Evolutionary conservation across 2,888 invertebrate genomes (phyloP).

Genomic region (Agrochola circellaris): DNA sequence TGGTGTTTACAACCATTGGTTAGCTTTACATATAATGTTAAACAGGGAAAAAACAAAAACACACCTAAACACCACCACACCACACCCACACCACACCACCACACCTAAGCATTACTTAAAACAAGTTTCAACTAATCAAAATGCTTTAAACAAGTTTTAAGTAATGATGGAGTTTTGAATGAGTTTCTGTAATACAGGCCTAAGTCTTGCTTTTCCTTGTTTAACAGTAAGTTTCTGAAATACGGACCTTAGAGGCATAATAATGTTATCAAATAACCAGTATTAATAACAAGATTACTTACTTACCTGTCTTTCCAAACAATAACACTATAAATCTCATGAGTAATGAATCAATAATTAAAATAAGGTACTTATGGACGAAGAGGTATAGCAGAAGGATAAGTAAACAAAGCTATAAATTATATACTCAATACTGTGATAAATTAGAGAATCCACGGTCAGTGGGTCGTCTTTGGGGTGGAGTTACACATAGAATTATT

Average conservation of each 20-base stretch:
- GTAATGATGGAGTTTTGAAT: no score
- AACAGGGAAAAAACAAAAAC: background rate
- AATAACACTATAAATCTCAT: constrained; percentile 30
- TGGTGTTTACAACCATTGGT: background rate
- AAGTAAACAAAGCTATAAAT: background rate
- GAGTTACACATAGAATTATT: background rate
- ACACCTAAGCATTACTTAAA: no score
- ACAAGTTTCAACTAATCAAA: no score
- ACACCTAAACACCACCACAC: no score
- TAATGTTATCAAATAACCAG: constrained; percentile 4
- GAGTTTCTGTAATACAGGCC: no score
- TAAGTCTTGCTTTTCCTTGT: no score
- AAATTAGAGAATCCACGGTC: background rate
- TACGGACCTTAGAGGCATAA: no score
- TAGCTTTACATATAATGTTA: background rate
- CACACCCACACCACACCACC: no score
- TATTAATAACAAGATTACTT: background rate
- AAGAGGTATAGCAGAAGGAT: background rate
- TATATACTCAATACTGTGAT: background rate
- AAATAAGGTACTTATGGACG: background rate
- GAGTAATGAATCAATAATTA: constrained; percentile 2
- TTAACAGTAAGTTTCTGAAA: no score
- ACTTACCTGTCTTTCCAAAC: constrained; percentile 15
- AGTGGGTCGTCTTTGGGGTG: no score
- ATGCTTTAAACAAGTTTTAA: no score